Base-by-base conservation (phyloP, 2,113 vertebrate genomes). In the Hepsetus odoe region DNA sequence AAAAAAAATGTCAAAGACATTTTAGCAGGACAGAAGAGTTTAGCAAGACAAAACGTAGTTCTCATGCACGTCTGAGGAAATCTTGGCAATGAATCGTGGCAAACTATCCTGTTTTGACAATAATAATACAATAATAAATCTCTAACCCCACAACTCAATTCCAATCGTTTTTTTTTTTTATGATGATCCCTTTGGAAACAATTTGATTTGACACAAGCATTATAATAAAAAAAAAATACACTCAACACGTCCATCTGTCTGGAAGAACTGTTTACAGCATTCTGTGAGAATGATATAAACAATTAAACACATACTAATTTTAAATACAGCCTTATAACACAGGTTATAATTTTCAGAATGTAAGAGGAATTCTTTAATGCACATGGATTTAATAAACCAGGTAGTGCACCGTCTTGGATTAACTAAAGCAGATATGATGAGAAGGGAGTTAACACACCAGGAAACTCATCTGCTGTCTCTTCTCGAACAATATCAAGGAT, bases 401-500 rank as follows among this genome's bases (percentile, higher is more conserved):
- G 7, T 35, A 35, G 9, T 46, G 59, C 16, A 3, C 12, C 35
- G 0, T 11, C 42, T 38, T 12, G 22, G 20, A 53, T 72, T 9
- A 35, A 6, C 38, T 44, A 40, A 35, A 35, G 35, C 42, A 69
- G 68, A 72, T 24, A 42, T n/a, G 59, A 33, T 28, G 53, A 38
- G 24, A 42, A 26, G 35, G 12, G 61, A 66, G 61, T 32, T 67
- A 68, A 68, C 55, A 35, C 30, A 64, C 44, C 64, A 62, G 70
- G 44, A 68, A 71, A 70, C 51, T 62, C 59, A 74, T 24, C 61
- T 66, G 62, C 38, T 51, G 49, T 24, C 18, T 67, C 72, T 61
- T 30, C 8, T 38, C 69, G 77, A 84, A 87, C 85, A 82, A 81
- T 77, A 82, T 78, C 11, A 32, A 70, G 82, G 67, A 83, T 80